Conservation (phyloP, 2,888 invertebrate species). For the Choreutis nemorana region DNA sequence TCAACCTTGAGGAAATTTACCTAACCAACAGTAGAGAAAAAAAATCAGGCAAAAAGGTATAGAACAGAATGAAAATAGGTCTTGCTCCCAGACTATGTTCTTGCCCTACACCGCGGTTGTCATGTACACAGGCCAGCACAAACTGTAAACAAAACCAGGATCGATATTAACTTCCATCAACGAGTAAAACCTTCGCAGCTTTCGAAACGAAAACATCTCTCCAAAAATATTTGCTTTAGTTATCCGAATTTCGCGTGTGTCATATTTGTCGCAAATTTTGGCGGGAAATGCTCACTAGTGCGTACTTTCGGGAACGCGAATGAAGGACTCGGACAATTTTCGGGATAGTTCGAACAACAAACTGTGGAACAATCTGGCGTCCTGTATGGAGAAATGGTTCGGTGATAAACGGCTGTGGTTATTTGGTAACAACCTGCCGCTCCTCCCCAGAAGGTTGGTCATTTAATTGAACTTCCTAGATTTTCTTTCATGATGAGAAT, state of each 20-base stretch:
- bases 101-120: constrained; percentile 51
- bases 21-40: too few species aligned
- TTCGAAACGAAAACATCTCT: constrained; percentile 28
- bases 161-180: constrained; percentile 44
- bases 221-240: constrained; percentile 8
- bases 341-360: constrained; percentile 33
- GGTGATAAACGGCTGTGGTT: constrained; percentile 91
- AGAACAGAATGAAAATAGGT: too few species aligned
- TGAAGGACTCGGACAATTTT: constrained; percentile 28
- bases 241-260: constrained; percentile 1
- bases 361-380: constrained; percentile 58
- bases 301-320: constrained; percentile 36
- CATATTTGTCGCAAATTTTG: constrained; percentile 16
- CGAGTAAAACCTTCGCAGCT: constrained; percentile 39
- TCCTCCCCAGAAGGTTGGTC: constrained; percentile 81
- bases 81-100: constrained; percentile 24
- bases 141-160: constrained; percentile 60
- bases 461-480: too few species aligned
- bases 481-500: too few species aligned
- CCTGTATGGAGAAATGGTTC: constrained; percentile 92
- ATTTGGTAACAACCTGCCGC: constrained; percentile 87
- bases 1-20: too few species aligned
- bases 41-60: too few species aligned
- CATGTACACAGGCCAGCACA: constrained; percentile 56
- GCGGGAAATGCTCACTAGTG: constrained; percentile 36